phyloP scores from a whole-genome alignment of 2,797 vertebrate genomes.

The Triplophysa bombifrons region DNA sequence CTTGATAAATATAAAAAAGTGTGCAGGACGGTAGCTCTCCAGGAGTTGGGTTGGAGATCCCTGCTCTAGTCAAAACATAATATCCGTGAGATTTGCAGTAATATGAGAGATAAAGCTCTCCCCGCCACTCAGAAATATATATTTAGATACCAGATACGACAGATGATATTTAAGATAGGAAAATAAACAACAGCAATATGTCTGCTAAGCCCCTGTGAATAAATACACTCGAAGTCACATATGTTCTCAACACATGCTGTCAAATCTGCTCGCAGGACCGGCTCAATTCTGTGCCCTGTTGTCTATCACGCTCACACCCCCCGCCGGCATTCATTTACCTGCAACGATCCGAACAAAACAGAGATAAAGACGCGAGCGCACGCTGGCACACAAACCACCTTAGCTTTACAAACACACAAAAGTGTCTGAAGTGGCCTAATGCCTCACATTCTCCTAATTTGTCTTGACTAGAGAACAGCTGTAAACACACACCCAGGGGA shows the following conservation, averaged over 20 bases:
- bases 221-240: constrained; percentile 58
- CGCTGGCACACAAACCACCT: constrained; percentile 19
- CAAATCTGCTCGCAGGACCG: constrained; percentile 24
- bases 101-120: constrained; percentile 70
- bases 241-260: constrained; percentile 26
- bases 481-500: constrained; percentile 66
- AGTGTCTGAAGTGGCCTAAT: constrained; percentile 58
- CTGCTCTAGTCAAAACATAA: constrained; percentile 55
- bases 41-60: too few relatives aligned
- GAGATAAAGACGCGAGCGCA: constrained; percentile 49
- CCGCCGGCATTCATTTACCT: constrained; percentile 41
- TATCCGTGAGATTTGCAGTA: constrained; percentile 76
- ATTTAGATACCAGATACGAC: constrained; percentile 72
- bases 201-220: constrained; percentile 55
- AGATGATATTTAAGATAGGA: constrained; percentile 67
- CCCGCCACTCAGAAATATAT: constrained; percentile 63
- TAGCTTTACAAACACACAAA: background rate
- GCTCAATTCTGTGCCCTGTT: constrained; percentile 22
- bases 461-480: constrained; percentile 75
- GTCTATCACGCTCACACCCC: constrained; percentile 15
- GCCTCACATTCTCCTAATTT: constrained; percentile 66
- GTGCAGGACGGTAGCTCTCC: too few relatives aligned
- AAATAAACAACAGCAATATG: constrained; percentile 68
- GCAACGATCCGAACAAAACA: constrained; percentile 12
- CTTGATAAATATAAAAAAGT: too few relatives aligned